These are phyloP conservation scores for Hucho hucho DNA, from an alignment of 2,113 vertebrate genomes.

Conservation along the genomic window DNA sequence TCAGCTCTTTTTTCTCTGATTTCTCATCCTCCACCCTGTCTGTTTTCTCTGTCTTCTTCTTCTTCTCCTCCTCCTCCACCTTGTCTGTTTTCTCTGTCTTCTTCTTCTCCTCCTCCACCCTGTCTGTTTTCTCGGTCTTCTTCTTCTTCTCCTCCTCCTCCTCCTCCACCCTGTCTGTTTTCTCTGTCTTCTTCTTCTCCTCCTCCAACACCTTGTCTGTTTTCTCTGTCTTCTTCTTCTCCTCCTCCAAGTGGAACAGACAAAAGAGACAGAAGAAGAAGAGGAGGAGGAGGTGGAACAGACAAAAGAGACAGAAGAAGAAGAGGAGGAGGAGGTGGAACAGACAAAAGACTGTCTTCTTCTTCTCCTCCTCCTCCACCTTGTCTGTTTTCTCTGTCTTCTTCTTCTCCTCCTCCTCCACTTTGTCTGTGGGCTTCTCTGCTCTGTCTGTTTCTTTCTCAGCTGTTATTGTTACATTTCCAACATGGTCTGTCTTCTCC, in stretches of 20 bases:
- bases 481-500: constrained; percentile 6
- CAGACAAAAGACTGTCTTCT: no score
- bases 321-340: no score
- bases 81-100: neutral
- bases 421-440: constrained; percentile 23
- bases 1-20: constrained; percentile 24
- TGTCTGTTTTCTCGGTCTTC: no score
- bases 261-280: no score
- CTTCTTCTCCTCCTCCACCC: no score
- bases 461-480: neutral
- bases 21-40: neutral
- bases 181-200: constrained; percentile 1
- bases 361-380: no score
- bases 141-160: neutral
- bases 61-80: constrained; percentile 15
- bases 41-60: neutral
- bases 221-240: no score
- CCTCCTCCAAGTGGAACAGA: no score
- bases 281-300: no score
- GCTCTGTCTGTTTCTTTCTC: neutral
- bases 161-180: neutral
- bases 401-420: constrained; percentile 10
- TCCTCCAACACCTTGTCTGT: neutral
- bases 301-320: no score
- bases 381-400: neutral